phyloP scores from a whole-genome alignment of 2,888 invertebrate genomes.

The Sphinx pinastri region DNA sequence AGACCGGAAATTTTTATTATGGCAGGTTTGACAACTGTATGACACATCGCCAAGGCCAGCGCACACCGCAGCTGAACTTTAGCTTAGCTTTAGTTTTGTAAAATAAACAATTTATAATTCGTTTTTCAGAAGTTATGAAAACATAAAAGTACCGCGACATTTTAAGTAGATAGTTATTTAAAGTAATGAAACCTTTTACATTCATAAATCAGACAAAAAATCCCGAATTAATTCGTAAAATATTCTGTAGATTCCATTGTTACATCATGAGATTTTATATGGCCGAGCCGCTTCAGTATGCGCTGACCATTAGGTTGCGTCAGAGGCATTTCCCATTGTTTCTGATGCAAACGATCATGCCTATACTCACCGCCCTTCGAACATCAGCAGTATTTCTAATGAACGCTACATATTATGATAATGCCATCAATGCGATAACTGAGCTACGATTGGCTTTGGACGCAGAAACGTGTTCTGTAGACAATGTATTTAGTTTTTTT shows the following conservation, averaged over 20 bases:
- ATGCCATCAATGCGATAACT: background rate
- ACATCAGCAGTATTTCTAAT: background rate
- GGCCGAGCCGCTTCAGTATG: background rate
- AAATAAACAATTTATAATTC: too few relatives aligned
- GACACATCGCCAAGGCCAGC: background rate
- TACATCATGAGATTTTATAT: background rate
- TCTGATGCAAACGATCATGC: conserved; percentile 11
- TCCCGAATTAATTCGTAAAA: too few relatives aligned
- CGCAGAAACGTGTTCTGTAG: too few relatives aligned
- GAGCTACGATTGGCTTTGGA: background rate
- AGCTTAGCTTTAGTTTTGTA: background rate
- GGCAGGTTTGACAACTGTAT: background rate
- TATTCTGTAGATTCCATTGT: background rate
- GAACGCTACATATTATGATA: conserved; percentile 11
- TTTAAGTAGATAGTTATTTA: too few relatives aligned
- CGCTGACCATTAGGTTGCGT: conserved; percentile 11
- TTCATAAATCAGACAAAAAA: too few relatives aligned
- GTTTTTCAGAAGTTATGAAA: too few relatives aligned
- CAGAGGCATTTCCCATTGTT: conserved; percentile 28
- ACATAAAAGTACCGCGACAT: too few relatives aligned
- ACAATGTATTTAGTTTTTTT: too few relatives aligned
- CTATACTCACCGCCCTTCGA: conserved; percentile 9
- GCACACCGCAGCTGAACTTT: background rate
- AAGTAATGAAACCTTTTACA: too few relatives aligned
- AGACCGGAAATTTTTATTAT: background rate